phyloP scores from a whole-genome alignment of 2,797 vertebrate genomes.

The Gambelia wislizenii region DNA sequence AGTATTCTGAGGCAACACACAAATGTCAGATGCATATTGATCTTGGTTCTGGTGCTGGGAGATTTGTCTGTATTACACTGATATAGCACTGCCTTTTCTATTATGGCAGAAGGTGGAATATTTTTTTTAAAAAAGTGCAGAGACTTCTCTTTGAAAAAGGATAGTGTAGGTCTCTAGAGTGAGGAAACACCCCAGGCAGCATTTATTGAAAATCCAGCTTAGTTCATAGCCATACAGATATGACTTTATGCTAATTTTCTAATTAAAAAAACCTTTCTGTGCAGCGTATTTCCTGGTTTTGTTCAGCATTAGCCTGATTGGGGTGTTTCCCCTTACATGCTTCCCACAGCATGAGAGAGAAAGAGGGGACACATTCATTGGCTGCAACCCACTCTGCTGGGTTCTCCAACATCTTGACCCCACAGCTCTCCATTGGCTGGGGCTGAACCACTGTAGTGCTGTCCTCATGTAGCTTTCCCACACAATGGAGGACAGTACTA shows the following conservation, averaged over 20 bases:
- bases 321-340: no score
- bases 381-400: no score
- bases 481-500: no score
- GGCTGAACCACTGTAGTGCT: no score
- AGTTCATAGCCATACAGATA: not conserved
- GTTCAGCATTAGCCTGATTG: no score
- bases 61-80: constrained; percentile 36
- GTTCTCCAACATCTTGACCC: no score
- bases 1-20: constrained; percentile 24
- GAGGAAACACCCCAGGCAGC: not conserved
- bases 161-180: not conserved
- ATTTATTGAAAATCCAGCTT: not conserved
- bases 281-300: no score
- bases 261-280: not conserved
- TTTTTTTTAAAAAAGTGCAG: not conserved
- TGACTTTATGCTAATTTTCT: not conserved
- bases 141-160: not conserved
- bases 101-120: not conserved
- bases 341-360: no score
- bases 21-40: constrained; percentile 38
- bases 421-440: no score
- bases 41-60: constrained; percentile 11
- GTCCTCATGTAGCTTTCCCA: no score
- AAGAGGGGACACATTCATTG: no score
- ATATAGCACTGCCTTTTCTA: not conserved